A percentile compares a stretch with the other conserved stretches of the same genome.
Evolutionary conservation across 1,140 invertebrate species (phyloP).

Genomic region (Drosophila oshimai): DNA sequence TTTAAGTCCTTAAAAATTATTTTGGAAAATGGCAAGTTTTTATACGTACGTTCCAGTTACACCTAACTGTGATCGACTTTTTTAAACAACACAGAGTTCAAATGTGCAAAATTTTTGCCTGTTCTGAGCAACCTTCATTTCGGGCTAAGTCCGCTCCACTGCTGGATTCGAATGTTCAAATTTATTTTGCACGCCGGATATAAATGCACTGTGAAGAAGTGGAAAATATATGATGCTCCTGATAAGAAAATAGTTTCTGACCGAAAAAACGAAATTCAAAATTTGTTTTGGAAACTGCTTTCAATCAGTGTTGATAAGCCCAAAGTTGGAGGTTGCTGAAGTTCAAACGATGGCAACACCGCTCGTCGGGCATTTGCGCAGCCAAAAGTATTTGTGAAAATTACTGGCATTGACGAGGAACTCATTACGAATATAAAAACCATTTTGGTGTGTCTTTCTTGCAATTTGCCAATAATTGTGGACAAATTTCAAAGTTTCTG

Average conservation of each 20-base stretch:
- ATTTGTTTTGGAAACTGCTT: conserved; percentile 5
- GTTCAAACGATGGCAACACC: conserved; percentile 67
- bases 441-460: too few species aligned
- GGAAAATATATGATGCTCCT: neutral
- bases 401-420: conserved; percentile 55
- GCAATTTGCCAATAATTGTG: neutral
- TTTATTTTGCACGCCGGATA: neutral
- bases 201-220: neutral
- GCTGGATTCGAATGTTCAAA: neutral
- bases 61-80: too few species aligned
- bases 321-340: conserved; percentile 36
- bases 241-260: neutral
- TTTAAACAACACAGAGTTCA: neutral
- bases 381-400: conserved; percentile 33
- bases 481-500: conserved; percentile 5
- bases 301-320: conserved; percentile 2
- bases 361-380: conserved; percentile 63
- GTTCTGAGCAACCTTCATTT: too few species aligned
- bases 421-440: too few species aligned
- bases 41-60: too few species aligned
- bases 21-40: too few species aligned
- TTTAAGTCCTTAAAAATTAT: too few species aligned
- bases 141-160: neutral
- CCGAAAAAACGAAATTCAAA: conserved; percentile 15
- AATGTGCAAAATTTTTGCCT: neutral